These are phyloP conservation scores for Galeopsomyia nigrocyanea DNA, from an alignment of 2,888 invertebrate genomes.

Conservation along the genomic window DNA sequence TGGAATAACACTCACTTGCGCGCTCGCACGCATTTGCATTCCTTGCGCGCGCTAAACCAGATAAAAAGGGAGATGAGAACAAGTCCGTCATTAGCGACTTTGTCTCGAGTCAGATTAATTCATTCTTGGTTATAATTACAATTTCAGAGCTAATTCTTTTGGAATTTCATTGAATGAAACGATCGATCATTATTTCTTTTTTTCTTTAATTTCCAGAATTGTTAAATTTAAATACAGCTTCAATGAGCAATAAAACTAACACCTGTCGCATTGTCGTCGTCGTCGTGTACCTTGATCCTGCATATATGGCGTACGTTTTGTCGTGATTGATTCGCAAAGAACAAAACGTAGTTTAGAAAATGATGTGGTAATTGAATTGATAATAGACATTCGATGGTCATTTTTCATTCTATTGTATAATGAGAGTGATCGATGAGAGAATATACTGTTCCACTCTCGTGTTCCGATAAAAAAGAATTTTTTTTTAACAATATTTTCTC, in stretches of 20 bases:
- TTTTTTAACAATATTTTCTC: no score
- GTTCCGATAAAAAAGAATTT: no score
- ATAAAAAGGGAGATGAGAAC: slow-evolving; percentile 3
- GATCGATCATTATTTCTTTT: no score
- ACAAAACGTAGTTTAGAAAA: neutral
- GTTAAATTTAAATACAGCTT: no score
- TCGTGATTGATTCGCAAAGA: neutral
- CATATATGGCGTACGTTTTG: neutral
- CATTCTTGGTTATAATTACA: slow-evolving; percentile 2
- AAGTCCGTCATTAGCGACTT: slow-evolving; percentile 36
- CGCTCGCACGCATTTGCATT: slow-evolving; percentile 38
- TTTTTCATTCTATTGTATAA: slow-evolving; percentile 27
- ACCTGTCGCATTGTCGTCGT: no score
- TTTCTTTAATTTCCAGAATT: no score
- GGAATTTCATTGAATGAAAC: no score
- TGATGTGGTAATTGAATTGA: slow-evolving; percentile 22
- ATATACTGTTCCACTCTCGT: slow-evolving; percentile 1
- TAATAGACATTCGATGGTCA: slow-evolving; percentile 6
- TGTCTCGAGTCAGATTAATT: slow-evolving; percentile 30
- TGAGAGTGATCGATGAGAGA: slow-evolving; percentile 14
- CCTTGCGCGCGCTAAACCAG: slow-evolving; percentile 41
- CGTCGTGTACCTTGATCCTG: no score
- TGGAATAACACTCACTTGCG: slow-evolving; percentile 36
- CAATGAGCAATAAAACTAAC: no score
- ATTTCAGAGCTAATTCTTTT: no score